These are phyloP conservation scores for Hoplodrina blanda DNA, from an alignment of 2,888 invertebrate genomes.

Conservation along the genomic window DNA sequence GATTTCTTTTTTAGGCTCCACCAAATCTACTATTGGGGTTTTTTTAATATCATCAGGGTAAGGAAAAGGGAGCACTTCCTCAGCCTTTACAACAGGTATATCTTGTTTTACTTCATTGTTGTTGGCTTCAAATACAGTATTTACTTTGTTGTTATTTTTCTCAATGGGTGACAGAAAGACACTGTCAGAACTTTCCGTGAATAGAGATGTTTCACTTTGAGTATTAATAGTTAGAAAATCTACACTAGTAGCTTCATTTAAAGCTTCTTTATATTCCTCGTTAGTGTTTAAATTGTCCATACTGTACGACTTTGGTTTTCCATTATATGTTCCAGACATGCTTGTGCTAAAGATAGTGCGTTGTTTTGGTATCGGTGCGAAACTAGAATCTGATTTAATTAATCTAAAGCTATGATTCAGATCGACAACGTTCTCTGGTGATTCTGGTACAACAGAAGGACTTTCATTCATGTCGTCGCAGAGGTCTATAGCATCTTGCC, in stretches of 20 bases:
- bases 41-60: conserved; percentile 76
- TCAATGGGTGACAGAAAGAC: conserved; percentile 77
- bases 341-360: conserved; percentile 78
- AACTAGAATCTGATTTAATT: conserved; percentile 74
- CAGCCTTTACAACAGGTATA: conserved; percentile 79
- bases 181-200: conserved; percentile 81
- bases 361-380: conserved; percentile 65
- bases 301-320: conserved; percentile 86
- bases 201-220: conserved; percentile 78
- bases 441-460: conserved; percentile 60
- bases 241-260: conserved; percentile 85
- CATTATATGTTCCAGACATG: conserved; percentile 79
- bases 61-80: conserved; percentile 77
- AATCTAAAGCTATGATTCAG: conserved; percentile 64
- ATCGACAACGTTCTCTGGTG: conserved; percentile 63
- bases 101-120: conserved; percentile 51
- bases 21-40: conserved; percentile 59
- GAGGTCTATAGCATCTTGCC: conserved; percentile 81
- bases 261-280: conserved; percentile 75
- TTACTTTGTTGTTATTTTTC: conserved; percentile 71
- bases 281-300: conserved; percentile 80
- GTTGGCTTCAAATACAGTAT: conserved; percentile 51
- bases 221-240: conserved; percentile 76
- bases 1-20: conserved; percentile 48
- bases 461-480: conserved; percentile 63